These are phyloP conservation scores for Laticauda laticaudata DNA, from an alignment of 2,113 vertebrate species.

Conservation along the genomic window DNA sequence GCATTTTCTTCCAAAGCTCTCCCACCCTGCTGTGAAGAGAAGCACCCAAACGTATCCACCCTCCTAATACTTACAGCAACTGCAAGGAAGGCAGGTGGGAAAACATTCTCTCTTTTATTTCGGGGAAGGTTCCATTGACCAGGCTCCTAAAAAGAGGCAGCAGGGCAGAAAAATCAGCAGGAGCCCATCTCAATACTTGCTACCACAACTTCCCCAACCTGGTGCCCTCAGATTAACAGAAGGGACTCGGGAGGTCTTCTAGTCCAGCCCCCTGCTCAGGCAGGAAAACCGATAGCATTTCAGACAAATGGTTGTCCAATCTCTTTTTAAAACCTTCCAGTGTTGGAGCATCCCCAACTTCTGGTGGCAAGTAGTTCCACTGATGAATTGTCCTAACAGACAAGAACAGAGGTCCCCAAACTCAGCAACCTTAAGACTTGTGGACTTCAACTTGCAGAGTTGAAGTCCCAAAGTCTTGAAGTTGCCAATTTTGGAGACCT, in stretches of 20 bases:
- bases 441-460: too few relatives aligned
- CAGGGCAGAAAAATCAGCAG: background rate
- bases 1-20: too few relatives aligned
- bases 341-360: background rate
- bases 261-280: background rate
- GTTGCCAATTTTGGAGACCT: too few relatives aligned
- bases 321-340: background rate
- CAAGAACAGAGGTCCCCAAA: background rate
- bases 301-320: fast-evolving
- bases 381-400: background rate
- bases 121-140: constrained; percentile 92
- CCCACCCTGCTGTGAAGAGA: too few relatives aligned
- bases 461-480: too few relatives aligned
- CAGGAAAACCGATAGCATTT: background rate
- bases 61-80: constrained; percentile 85
- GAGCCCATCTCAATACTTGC: background rate
- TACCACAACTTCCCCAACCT: background rate
- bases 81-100: constrained; percentile 91
- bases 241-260: background rate
- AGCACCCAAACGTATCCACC: background rate
- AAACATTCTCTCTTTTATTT: constrained; percentile 96
- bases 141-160: constrained; percentile 79
- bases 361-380: background rate
- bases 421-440: too few relatives aligned
- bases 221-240: too few relatives aligned